A percentile compares a stretch with the other conserved stretches of the same genome.
Evolutionary conservation across 1,140 invertebrate genomes (phyloP).

Genomic region (Muscidifurax raptorellus): DNA sequence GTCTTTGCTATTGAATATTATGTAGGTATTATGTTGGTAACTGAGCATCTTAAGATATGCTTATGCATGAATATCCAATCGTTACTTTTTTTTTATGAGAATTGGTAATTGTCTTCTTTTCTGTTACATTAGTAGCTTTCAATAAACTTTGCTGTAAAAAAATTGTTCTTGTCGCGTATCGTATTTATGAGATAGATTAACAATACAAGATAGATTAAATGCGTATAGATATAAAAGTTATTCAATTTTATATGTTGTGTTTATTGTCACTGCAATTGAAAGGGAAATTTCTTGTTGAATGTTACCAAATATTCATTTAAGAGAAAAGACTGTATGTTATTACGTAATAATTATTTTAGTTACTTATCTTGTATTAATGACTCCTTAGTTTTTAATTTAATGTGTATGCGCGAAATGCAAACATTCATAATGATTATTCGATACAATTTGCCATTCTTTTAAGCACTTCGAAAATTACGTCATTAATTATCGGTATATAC

Average conservation of each 20-base stretch:
- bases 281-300: background rate
- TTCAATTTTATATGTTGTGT: background rate
- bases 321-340: slow-evolving; percentile 26
- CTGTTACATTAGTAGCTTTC: background rate
- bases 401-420: background rate
- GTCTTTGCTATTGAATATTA: background rate
- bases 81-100: background rate
- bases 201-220: background rate
- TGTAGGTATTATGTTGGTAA: background rate
- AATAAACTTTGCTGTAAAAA: background rate
- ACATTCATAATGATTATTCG: background rate
- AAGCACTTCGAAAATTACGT: slow-evolving; percentile 27
- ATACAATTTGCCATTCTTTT: slow-evolving; percentile 6
- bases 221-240: background rate
- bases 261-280: background rate
- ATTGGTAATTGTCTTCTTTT: too few relatives aligned
- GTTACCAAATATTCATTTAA: background rate
- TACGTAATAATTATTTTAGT: background rate
- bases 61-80: too few relatives aligned
- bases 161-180: background rate
- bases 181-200: too few relatives aligned
- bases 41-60: too few relatives aligned
- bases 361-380: too few relatives aligned
- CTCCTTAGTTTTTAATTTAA: background rate
- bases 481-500: slow-evolving; percentile 6